phyloP scores from a whole-genome alignment of 2,797 vertebrate species.

The Cossypha caffra region DNA sequence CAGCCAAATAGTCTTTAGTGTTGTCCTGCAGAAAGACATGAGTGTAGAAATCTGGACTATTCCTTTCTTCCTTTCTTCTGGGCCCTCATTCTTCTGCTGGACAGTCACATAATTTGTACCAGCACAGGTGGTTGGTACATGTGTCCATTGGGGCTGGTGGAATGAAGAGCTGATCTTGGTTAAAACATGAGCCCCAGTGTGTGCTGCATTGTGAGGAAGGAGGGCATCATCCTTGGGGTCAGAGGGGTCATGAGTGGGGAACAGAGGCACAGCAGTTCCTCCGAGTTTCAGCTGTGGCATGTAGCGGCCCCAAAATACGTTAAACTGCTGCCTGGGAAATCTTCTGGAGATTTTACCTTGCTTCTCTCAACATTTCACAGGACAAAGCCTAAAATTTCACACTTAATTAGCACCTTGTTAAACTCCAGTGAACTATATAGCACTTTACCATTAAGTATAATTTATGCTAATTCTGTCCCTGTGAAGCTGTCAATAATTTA shows the following conservation, averaged over 20 bases:
- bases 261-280: not conserved
- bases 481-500: not conserved
- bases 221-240: not conserved
- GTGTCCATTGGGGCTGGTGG: not conserved
- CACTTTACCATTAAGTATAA: not conserved
- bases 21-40: not conserved
- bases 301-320: accelerated
- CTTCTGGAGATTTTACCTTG: not conserved
- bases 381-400: not conserved
- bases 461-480: not conserved
- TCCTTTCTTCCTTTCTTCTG: not conserved
- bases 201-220: not conserved
- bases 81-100: not conserved
- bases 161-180: not conserved
- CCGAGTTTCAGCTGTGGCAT: not conserved
- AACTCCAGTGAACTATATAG: not conserved
- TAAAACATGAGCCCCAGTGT: not conserved
- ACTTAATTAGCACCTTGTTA: not conserved
- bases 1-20: not conserved
- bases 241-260: accelerated
- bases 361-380: not conserved
- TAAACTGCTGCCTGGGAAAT: not conserved
- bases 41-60: not conserved
- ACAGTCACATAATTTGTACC: not conserved
- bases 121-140: not conserved